Percentiles rank a stretch among this genome's conserved stretches.
phyloP scores from a whole-genome alignment of 2,797 vertebrate genomes.

The Dromococcyx pavoninus region DNA sequence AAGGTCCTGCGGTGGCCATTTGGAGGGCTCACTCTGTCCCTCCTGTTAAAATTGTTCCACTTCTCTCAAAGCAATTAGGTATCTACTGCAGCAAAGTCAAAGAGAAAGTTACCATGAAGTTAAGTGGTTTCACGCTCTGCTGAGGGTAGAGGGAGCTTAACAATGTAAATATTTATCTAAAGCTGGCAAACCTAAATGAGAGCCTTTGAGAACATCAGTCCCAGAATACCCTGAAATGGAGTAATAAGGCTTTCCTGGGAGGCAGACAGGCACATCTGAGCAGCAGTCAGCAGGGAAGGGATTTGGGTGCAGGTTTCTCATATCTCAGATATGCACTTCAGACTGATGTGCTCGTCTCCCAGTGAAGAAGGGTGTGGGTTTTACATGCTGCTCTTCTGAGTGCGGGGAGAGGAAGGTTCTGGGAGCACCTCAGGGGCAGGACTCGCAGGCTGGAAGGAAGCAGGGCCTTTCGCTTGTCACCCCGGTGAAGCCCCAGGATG shows the following conservation, averaged over 20 bases:
- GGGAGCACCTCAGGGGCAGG: fast-evolving
- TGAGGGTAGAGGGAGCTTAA: not conserved
- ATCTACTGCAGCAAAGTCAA: not conserved
- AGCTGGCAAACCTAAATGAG: not conserved
- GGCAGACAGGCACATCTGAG: not conserved
- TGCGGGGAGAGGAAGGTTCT: not conserved
- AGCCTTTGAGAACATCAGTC: not conserved
- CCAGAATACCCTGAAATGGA: not conserved
- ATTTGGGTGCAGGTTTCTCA: not conserved
- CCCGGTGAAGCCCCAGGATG: not conserved
- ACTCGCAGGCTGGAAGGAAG: not conserved
- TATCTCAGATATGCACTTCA: not conserved
- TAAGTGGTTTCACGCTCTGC: not conserved
- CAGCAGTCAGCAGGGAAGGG: not conserved
- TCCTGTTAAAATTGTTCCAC: not conserved
- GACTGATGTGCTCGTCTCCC: not conserved
- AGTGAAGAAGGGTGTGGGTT: not conserved
- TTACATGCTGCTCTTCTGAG: not conserved
- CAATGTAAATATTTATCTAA: not conserved
- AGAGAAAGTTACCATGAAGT: not conserved
- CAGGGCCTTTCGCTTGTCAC: not conserved
- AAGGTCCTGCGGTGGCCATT: not conserved
- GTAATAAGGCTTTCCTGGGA: not conserved
- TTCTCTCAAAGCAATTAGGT: not conserved
- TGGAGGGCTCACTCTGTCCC: not conserved